Base-by-base conservation (phyloP, 2,888 invertebrate species). In the Prenolepis imparis region DNA sequence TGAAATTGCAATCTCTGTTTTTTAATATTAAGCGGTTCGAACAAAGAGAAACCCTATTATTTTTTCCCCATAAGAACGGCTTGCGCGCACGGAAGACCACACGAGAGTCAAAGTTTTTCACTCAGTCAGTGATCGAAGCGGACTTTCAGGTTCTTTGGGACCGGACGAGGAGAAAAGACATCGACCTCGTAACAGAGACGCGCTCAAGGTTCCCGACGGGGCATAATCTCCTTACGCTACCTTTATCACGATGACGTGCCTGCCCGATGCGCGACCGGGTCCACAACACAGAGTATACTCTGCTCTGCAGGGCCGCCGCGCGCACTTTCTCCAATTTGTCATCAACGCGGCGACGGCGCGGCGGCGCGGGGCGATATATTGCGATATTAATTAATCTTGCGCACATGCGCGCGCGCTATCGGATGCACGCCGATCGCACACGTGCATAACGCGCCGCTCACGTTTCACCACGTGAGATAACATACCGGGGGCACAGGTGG, bases 321-420 rank as follows among this genome's bases (percentile, higher is more conserved):
- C 90, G 87, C 48, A 48, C 92, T 92, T 92, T 92, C 92, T 89
- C 92, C 91, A 91, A 92, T 92, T 92, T 92, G 92, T 92, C 92
- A 92, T 88, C 90, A 86, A 88, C 86, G 88, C 83, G 85, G 57
- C 90, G 84, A 85, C 80, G 86, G 4, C 52, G 41, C 80, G 86
- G 4, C 52, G 41, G 41, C 66, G 57, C 66, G 57, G 55, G 66
- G 72, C 86, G 91, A 89, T 91, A 52, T 52, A 90, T 89, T 88
- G 88, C 91, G 86, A 91, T 90, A 91, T 92, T 91, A 92, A 92
- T 92, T 92, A 91, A 92, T 92, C 91, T 91, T 87, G 55, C 77
- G 18, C 82, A 67, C 64, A 70, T 75, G 68, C 70, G 72, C 59
- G 72, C 67, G 68, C 78, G 36, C 44, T 32, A 44, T 59, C 80